Evolutionary conservation across 64 coral and sea anemone species (phyloP).

Genomic region (Porites lutea): DNA sequence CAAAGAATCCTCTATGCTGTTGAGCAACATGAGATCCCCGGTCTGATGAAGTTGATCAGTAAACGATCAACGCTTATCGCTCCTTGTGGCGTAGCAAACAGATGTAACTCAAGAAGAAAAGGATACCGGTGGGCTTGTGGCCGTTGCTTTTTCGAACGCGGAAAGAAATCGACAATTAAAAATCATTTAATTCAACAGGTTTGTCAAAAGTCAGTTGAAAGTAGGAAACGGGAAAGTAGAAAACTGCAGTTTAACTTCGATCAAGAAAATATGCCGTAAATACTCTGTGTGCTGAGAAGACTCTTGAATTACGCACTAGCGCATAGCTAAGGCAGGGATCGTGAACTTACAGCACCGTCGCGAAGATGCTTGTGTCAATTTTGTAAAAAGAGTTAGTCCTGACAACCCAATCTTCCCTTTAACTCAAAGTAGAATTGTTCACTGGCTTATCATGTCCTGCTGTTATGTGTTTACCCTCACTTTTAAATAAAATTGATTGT

Average conservation of each 20-base stretch:
- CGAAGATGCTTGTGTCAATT: too few species aligned
- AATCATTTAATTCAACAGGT: conserved; percentile 58
- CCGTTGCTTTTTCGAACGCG: conserved; percentile 59
- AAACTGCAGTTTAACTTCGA: neutral
- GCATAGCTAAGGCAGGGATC: too few species aligned
- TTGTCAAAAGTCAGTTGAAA: conserved; percentile 36
- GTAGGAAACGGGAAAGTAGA: neutral
- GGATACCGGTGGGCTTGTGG: conserved; percentile 72
- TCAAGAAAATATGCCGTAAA: neutral
- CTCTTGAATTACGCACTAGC: too few species aligned
- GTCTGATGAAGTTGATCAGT: conserved; percentile 49
- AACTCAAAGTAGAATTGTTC: too few species aligned
- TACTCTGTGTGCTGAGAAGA: neutral
- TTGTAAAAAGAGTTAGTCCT: too few species aligned
- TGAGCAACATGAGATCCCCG: conserved; percentile 48
- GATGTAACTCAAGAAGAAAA: conserved; percentile 14
- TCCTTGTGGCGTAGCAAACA: neutral
- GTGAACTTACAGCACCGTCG: too few species aligned
- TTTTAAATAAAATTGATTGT: too few species aligned
- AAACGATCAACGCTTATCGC: neutral
- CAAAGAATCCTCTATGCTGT: neutral
- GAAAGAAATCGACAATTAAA: conserved; percentile 73
- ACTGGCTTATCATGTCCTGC: too few species aligned
- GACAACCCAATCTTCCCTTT: too few species aligned
- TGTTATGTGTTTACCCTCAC: too few species aligned